Base-by-base conservation (phyloP, 2,888 invertebrate species). In the Drosophila maculinotata region DNA sequence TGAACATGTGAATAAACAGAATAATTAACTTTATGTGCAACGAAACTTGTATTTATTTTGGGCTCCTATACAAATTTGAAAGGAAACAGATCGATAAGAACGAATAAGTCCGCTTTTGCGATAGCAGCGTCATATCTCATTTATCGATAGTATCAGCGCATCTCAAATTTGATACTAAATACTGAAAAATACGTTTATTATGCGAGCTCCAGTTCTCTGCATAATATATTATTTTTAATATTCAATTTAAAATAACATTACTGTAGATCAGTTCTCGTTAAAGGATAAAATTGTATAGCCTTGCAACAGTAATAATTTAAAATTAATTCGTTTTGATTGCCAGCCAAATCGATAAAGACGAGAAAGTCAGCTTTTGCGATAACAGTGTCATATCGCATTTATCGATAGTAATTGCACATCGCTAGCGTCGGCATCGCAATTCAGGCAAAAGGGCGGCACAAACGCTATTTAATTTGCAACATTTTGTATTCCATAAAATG, bases 401-500 rank as follows among this genome's bases (percentile, higher is more conserved):
- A 38, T 49, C 45, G 57, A 58, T 56, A 12, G 7, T 1, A 10
- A 3, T 17, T 28, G 7, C 17, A 10, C 47, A 57, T 57, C 65
- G n/a, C 54, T 60, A 69, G 78, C 78, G 57, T 74, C 63, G 20
- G 28, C 57, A 57, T 51, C 48, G 28, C 31, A 20, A 69, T 77
- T 74, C 53, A 25, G 39, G 56, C 54, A 60, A 65, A 63, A 64
- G 53, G 74, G 83, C 80, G 78, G 69, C 30, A 76, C 42, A 20
- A 20, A 4, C 20, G 20, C 2, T 4, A 20, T 20, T 20, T 20
- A 20, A 20, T 20, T 14, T 28, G 17, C n/a, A n/a, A n/a, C n/a
- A n/a, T n/a, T n/a, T n/a, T 9, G 7, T 7, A 35, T 20, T 8
- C 7, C 8, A 1, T 0, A 45, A 73, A 58, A 99, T 99, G 99